Conservation (phyloP, 2,113 vertebrate species). For the Morone saxatilis region DNA sequence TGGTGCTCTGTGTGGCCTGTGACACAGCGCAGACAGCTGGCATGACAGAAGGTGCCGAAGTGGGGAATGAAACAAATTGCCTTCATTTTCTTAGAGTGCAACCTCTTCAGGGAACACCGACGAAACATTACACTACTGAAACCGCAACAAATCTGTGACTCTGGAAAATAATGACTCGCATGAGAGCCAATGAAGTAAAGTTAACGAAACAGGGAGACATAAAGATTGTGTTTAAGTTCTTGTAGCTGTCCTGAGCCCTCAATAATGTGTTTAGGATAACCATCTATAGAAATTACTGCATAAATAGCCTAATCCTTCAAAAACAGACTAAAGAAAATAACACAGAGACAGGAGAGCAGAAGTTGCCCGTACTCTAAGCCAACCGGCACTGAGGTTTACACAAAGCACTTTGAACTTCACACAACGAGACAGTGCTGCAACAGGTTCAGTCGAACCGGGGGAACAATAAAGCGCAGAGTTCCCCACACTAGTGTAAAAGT, state of each 20-base stretch:
- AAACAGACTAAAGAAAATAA: background rate
- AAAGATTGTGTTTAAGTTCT: background rate
- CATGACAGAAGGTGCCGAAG: constrained; percentile 69
- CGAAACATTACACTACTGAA: constrained; percentile 43
- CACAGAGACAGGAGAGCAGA: background rate
- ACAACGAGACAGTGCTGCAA: background rate
- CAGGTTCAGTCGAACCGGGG: constrained; percentile 17
- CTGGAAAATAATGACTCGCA: constrained; percentile 56
- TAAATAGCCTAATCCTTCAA: background rate
- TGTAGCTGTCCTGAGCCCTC: background rate
- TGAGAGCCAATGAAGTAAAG: constrained; percentile 43
- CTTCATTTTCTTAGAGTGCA: constrained; percentile 76
- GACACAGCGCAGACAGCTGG: constrained; percentile 72
- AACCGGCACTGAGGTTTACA: background rate
- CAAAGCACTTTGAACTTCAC: constrained; percentile 51
- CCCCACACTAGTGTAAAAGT: constrained; percentile 23
- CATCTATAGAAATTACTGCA: background rate
- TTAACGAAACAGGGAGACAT: background rate
- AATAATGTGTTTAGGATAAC: background rate
- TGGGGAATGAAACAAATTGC: constrained; percentile 76
- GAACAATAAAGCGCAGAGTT: constrained; percentile 32
- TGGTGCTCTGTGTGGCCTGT: constrained; percentile 48
- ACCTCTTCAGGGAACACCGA: constrained; percentile 67
- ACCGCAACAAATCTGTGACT: constrained; percentile 62
- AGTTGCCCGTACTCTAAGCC: background rate